These are phyloP conservation scores for Rhopalosiphum nymphaeae DNA, from an alignment of 2,888 invertebrate species.

Conservation along the genomic window DNA sequence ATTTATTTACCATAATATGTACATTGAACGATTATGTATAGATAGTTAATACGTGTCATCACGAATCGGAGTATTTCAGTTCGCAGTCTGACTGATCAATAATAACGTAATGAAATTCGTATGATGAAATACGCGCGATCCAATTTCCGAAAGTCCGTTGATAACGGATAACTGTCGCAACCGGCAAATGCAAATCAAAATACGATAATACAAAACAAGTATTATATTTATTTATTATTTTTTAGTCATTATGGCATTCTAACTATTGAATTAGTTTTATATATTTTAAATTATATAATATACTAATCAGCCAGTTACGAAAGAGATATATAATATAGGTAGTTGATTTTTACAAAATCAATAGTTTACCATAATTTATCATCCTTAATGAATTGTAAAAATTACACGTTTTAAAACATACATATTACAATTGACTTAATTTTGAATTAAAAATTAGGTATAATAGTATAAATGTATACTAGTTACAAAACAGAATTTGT, in stretches of 20 bases:
- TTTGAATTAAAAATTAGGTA: background rate
- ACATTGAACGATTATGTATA: background rate
- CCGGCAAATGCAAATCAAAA: background rate
- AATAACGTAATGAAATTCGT: background rate
- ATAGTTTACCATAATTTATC: background rate
- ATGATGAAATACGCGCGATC: background rate
- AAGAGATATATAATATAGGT: background rate
- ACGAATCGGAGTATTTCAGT: background rate
- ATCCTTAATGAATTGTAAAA: too few species aligned
- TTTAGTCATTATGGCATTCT: background rate
- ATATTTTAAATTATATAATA: background rate
- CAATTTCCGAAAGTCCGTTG: background rate
- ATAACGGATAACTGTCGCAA: background rate
- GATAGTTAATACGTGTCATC: too few species aligned
- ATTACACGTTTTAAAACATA: background rate
- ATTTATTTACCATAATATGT: conserved; percentile 20
- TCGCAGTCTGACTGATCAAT: background rate
- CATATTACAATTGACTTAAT: background rate
- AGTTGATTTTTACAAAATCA: background rate
- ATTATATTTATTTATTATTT: conserved; percentile 10
- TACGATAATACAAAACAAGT: background rate
- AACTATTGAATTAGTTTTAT: background rate
- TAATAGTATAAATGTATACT: background rate
- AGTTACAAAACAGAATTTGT: background rate
- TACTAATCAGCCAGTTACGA: background rate